phyloP scores from a whole-genome alignment of 2,113 vertebrate genomes.

The Pedetes capensis region DNA sequence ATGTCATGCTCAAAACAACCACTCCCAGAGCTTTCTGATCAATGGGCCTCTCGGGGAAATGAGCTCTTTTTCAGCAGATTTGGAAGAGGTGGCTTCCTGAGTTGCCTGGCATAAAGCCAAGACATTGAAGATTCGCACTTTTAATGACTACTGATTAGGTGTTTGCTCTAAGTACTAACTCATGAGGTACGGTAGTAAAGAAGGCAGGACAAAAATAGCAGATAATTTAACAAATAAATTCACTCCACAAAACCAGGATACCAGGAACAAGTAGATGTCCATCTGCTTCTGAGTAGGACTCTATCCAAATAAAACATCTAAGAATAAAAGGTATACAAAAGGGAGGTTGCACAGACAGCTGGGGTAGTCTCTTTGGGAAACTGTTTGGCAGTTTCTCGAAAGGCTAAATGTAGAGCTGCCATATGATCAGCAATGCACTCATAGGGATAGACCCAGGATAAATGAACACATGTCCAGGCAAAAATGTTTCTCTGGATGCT shows the following conservation, averaged over 20 bases:
- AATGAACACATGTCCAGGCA: background rate
- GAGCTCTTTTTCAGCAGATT: background rate
- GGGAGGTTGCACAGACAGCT: background rate
- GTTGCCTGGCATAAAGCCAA: too few relatives aligned
- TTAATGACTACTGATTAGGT: too few relatives aligned
- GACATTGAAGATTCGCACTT: background rate
- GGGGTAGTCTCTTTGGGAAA: background rate
- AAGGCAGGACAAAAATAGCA: background rate
- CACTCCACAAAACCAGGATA: background rate
- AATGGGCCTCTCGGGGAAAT: background rate
- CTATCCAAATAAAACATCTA: background rate
- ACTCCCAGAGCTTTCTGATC: background rate
- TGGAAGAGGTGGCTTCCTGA: background rate
- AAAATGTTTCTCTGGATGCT: background rate
- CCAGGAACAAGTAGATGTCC: background rate
- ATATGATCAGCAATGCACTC: background rate
- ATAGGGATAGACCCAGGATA: background rate
- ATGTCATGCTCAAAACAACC: background rate
- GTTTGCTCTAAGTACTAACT: background rate
- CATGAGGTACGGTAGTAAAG: background rate
- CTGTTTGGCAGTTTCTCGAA: background rate
- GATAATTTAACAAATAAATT: background rate
- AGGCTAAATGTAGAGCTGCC: background rate
- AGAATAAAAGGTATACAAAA: fast-evolving
- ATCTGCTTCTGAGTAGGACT: background rate